phyloP scores from a whole-genome alignment of 2,113 vertebrate genomes.

The Mus pahari region DNA sequence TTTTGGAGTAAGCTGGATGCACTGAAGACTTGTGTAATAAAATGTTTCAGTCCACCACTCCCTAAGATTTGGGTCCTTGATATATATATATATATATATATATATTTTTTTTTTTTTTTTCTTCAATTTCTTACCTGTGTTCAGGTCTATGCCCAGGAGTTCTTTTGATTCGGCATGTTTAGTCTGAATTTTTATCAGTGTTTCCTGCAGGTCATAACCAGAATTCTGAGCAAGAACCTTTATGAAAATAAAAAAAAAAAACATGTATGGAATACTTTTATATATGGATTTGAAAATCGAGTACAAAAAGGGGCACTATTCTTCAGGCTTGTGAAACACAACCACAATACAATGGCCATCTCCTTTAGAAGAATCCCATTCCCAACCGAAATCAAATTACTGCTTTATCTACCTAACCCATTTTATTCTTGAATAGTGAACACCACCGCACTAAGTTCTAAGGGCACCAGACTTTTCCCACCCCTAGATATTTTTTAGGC shows the following conservation, averaged over 20 bases:
- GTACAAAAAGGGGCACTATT: constrained; percentile 12
- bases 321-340: constrained; percentile 54
- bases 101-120: too few species aligned
- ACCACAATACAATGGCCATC: not conserved
- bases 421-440: constrained; percentile 43
- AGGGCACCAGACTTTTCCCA: not conserved
- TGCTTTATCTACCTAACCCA: constrained; percentile 15
- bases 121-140: constrained; percentile 89
- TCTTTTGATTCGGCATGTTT: constrained; percentile 92
- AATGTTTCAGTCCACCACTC: not conserved
- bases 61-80: constrained; percentile 31
- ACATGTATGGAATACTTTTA: constrained; percentile 21
- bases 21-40: constrained; percentile 53
- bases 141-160: constrained; percentile 93
- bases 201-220: constrained; percentile 95
- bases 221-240: constrained; percentile 97
- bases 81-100: too few species aligned
- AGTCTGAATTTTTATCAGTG: constrained; percentile 95
- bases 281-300: constrained; percentile 24
- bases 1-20: constrained; percentile 15
- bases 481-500: not conserved
- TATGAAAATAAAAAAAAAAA: constrained; percentile 50
- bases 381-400: constrained; percentile 14
- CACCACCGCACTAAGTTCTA: constrained; percentile 40
- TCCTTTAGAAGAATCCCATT: constrained; percentile 59